These are phyloP conservation scores for Stomatorhinus ivindoensis DNA, from an alignment of 2,113 vertebrate genomes.

Conservation along the genomic window DNA sequence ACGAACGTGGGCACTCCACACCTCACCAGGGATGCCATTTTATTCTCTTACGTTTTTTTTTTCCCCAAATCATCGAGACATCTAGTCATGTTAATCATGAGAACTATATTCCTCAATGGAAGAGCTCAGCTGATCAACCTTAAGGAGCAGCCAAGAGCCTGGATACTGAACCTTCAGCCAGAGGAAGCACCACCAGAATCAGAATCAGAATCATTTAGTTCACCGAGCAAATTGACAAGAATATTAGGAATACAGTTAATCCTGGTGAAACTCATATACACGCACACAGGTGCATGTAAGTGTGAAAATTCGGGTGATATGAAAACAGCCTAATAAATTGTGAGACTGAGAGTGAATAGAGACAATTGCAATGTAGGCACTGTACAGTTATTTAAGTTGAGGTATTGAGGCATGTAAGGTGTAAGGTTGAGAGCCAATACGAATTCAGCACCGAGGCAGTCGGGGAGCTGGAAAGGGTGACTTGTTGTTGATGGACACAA, in stretches of 20 bases:
- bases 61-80: not conserved
- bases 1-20: not conserved
- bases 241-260: not conserved
- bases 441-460: not conserved
- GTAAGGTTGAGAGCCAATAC: not conserved
- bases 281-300: not conserved
- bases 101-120: not conserved
- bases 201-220: not conserved
- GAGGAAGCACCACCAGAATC: not conserved
- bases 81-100: not conserved
- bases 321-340: not conserved
- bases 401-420: not conserved
- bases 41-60: not conserved
- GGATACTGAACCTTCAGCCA: not conserved
- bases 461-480: not conserved
- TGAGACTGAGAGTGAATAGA: not conserved
- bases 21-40: not conserved
- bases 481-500: not conserved
- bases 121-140: not conserved
- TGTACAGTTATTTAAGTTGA: not conserved
- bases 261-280: not conserved
- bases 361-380: not conserved
- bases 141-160: not conserved
- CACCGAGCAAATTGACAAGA: not conserved
- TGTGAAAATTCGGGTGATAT: not conserved